phyloP scores from a whole-genome alignment of 92 coral and sea anemone genomes.

The Desmophyllum pertusum region DNA sequence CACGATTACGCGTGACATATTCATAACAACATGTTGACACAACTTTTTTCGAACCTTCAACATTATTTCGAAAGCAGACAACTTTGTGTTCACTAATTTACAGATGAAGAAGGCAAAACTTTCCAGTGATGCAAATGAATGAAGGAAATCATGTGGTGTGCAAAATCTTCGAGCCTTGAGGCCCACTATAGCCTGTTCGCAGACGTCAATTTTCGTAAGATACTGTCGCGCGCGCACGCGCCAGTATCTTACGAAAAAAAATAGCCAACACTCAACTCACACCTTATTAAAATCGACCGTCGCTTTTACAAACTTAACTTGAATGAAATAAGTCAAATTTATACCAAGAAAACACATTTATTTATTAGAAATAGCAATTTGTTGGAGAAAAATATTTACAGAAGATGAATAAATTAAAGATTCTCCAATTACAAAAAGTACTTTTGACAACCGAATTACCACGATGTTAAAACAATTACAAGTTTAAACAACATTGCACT shows the following conservation, averaged over 20 bases:
- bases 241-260: too few species aligned
- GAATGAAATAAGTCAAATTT: not conserved
- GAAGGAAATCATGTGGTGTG: not conserved
- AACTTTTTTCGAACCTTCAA: not conserved
- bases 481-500: not conserved
- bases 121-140: not conserved
- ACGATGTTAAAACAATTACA: not conserved
- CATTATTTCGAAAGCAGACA: not conserved
- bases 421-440: not conserved
- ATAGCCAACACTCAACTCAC: too few species aligned
- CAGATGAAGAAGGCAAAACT: not conserved
- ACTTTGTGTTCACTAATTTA: not conserved
- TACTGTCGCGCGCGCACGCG: too few species aligned
- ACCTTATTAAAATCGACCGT: too few species aligned
- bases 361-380: conserved; percentile 7
- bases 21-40: not conserved
- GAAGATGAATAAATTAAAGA: conserved; percentile 22
- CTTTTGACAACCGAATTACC: not conserved
- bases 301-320: too few species aligned
- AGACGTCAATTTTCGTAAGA: too few species aligned
- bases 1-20: not conserved
- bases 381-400: not conserved
- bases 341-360: not conserved
- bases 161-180: not conserved
- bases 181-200: too few species aligned